phyloP scores from a whole-genome alignment of 2,888 invertebrate genomes.

The Hyppa rectilinea region DNA sequence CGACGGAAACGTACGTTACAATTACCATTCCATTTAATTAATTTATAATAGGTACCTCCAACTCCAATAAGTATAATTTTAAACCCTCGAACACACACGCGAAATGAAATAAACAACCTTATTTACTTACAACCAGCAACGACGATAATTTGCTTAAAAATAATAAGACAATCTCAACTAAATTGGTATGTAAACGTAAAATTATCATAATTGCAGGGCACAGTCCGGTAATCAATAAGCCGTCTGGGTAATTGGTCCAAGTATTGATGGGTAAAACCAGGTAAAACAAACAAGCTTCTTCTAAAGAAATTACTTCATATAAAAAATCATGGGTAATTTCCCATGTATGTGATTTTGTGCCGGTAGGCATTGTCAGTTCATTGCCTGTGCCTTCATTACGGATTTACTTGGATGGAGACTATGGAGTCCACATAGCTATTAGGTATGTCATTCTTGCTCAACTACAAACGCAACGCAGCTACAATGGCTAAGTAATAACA shows the following conservation, averaged over 20 bases:
- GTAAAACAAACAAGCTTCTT: slow-evolving; percentile 78
- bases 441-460: slow-evolving; percentile 19
- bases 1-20: slow-evolving; percentile 18
- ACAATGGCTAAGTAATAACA: no score
- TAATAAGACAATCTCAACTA: slow-evolving; percentile 72
- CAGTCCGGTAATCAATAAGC: slow-evolving; percentile 71
- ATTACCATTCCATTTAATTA: slow-evolving; percentile 21
- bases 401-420: slow-evolving; percentile 5
- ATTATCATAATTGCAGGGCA: slow-evolving; percentile 80
- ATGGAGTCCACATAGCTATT: slow-evolving; percentile 5
- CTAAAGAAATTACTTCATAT: slow-evolving; percentile 46
- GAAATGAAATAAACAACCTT: slow-evolving; percentile 31
- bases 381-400: slow-evolving; percentile 27
- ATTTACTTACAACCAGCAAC: slow-evolving; percentile 46
- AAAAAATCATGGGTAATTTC: slow-evolving; percentile 54
- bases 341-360: slow-evolving; percentile 49
- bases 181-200: slow-evolving; percentile 82
- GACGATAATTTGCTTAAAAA: slow-evolving; percentile 65
- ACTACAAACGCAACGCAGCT: not conserved
- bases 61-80: slow-evolving; percentile 27
- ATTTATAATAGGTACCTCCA: slow-evolving; percentile 18
- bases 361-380: slow-evolving; percentile 44
- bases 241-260: slow-evolving; percentile 72
- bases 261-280: slow-evolving; percentile 78
- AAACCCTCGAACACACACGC: slow-evolving; percentile 38